Percentiles rank a stretch among this genome's conserved stretches.
Conservation (phyloP, 1,140 invertebrate genomes). For the Drosophila kikkawai region DNA sequence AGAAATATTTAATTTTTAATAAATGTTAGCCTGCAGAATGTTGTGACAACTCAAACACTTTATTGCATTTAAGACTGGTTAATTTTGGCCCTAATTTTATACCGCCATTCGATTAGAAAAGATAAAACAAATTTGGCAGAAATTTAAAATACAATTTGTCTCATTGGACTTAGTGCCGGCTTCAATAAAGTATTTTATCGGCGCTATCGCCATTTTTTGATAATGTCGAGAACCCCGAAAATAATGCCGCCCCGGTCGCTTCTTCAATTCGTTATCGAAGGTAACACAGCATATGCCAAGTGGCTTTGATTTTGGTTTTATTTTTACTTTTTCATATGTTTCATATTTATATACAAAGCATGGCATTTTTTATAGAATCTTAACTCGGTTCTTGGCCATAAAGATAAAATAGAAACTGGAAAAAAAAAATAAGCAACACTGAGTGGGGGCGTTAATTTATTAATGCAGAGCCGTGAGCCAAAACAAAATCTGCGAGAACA, state of each 20-base stretch:
- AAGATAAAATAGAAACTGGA: constrained; percentile 62
- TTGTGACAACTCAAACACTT: constrained; percentile 11
- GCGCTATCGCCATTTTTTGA: constrained; percentile 69
- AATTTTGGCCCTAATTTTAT: constrained; percentile 12
- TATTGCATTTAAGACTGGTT: neutral
- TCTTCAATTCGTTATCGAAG: constrained; percentile 55
- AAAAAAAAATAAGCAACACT: constrained; percentile 36
- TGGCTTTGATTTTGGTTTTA: constrained; percentile 62
- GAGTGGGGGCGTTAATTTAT: constrained; percentile 77
- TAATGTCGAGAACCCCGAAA: constrained; percentile 44
- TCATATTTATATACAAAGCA: constrained; percentile 19
- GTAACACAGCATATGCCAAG: constrained; percentile 33
- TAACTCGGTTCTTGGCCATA: constrained; percentile 50
- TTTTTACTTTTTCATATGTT: constrained; percentile 27
- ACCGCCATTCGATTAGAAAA: constrained; percentile 27
- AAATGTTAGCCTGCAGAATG: constrained; percentile 3
- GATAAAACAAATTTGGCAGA: constrained; percentile 41
- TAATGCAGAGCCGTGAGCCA: constrained; percentile 63
- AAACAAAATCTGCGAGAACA: constrained; percentile 69
- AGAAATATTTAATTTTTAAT: constrained; percentile 16
- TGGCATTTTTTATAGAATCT: constrained; percentile 62
- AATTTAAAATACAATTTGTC: constrained; percentile 71
- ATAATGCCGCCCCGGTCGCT: constrained; percentile 36
- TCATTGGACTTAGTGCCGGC: constrained; percentile 60
- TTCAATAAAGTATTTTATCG: constrained; percentile 73